A percentile compares a stretch with the other conserved stretches of the same genome.
Conservation (phyloP, 2,113 vertebrate species). For the Ranitomeya variabilis region DNA sequence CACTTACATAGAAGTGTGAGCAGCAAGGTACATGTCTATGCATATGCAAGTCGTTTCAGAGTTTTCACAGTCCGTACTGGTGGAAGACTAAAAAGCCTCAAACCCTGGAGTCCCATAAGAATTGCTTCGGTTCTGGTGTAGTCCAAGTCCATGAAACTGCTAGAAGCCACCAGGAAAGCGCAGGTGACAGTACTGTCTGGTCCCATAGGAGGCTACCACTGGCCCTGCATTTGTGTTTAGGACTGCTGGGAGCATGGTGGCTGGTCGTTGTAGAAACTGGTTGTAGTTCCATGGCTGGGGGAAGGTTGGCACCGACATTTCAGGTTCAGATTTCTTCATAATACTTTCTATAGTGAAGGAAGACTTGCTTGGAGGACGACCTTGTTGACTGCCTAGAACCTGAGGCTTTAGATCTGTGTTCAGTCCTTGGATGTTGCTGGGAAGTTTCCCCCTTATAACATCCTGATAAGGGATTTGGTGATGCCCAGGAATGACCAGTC, state of each 20-base stretch:
- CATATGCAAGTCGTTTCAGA: not conserved
- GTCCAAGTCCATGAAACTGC: not conserved
- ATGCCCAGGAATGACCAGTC: constrained; percentile 9
- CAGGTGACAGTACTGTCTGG: constrained; percentile 24
- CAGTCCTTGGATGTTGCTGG: constrained; percentile 43
- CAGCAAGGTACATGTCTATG: not conserved
- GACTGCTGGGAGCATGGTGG: constrained; percentile 30
- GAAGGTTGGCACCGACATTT: constrained; percentile 51
- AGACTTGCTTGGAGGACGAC: constrained; percentile 64
- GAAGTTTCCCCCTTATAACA: not conserved
- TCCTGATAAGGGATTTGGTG: constrained; percentile 10
- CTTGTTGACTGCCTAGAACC: constrained; percentile 44
- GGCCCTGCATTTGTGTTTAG: not conserved
- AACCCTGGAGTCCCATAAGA: not conserved
- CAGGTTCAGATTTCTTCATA: constrained; percentile 66
- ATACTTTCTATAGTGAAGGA: constrained; percentile 84
- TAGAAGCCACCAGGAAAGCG: constrained; percentile 35
- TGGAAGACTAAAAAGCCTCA: not conserved
- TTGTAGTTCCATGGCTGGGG: constrained; percentile 58
- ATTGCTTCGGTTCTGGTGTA: not conserved
- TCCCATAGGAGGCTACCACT: not conserved
- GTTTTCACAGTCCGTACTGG: not conserved
- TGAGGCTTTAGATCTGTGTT: constrained; percentile 32
- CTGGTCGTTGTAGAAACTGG: constrained; percentile 57
- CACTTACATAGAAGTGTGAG: not conserved